Base-by-base conservation (phyloP, 1,140 invertebrate species). In the Leptopilina boulardi region DNA sequence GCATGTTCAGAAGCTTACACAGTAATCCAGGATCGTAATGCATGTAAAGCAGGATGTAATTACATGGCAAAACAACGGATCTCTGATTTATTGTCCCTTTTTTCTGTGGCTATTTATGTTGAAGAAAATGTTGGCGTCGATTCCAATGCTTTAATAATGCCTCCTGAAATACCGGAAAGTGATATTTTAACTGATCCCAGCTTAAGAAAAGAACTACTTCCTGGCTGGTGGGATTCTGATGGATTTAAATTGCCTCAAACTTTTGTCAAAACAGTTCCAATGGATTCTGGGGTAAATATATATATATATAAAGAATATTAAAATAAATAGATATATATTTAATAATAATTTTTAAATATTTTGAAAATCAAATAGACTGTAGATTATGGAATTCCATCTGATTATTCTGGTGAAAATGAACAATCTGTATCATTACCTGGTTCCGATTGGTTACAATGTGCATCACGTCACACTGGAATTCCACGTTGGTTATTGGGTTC, bases 381-480 rank as follows among this genome's bases (percentile, higher is more conserved):
- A 21, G 89, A 89, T 78, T 89, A 88, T 70, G 82, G 83, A 74
- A 71, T 83, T 70, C 82, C 86, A 21, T 85, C 87, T 11, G 88
- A 88, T 34, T 86, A 88, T 70, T 84, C 86, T 70, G 82, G 81
- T 44, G 87, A 89, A 78, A 79, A 51, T 41, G 87, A 87, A 19
- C 85, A 84, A 77, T 75, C 83, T 9, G 71, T 73, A 66, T 83
- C 83, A n/a, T 30, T 80, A 30, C 77, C 83, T 56, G 84, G 81
- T 74, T 84, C 84, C 1, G 90, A 92, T 83, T 92, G 92, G 91
- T 82, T 93, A 80, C 89, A 91, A 6, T 93, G 92, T 81, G 89
- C 92, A 42, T 92, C 92, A 3, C 87, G 88, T 38, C 91, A 93
- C 79, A 92, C 91, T 19, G 92, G 92, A 30, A 84, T 93, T 42